phyloP scores from a whole-genome alignment of 2,888 invertebrate genomes.

The Drosophila paucipuncta region DNA sequence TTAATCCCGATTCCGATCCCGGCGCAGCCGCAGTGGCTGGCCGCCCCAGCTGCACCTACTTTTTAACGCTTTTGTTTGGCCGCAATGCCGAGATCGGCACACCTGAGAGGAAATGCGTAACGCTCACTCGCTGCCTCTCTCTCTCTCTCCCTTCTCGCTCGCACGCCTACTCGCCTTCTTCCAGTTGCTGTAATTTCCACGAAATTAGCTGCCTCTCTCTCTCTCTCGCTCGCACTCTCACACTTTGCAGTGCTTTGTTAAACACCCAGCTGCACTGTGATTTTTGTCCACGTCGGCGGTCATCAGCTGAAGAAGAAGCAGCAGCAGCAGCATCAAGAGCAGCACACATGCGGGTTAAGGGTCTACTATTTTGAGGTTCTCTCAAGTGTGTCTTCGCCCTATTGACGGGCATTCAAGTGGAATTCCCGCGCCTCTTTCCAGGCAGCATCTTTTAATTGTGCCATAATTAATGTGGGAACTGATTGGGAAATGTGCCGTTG shows the following conservation, averaged over 20 bases:
- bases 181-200: constrained; percentile 10
- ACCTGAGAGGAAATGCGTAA: constrained; percentile 79
- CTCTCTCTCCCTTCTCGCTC: constrained; percentile 1
- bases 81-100: constrained; percentile 48
- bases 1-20: constrained; percentile 73
- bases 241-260: constrained; percentile 33
- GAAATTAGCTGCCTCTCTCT: background rate
- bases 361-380: constrained; percentile 25
- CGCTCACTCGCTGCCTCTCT: constrained; percentile 33
- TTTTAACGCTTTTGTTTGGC: constrained; percentile 74
- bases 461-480: constrained; percentile 78
- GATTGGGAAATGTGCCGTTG: constrained; percentile 64
- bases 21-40: constrained; percentile 37
- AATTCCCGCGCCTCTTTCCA: constrained; percentile 57
- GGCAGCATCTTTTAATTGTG: constrained; percentile 70
- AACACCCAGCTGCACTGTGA: constrained; percentile 59
- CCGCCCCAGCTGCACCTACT: constrained; percentile 72
- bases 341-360: constrained; percentile 56
- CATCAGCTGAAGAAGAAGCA: constrained; percentile 38
- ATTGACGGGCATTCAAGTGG: constrained; percentile 74
- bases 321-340: background rate
- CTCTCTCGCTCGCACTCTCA: background rate
- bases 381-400: constrained; percentile 60
- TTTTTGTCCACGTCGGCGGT: constrained; percentile 76
- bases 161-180: background rate